Percentiles rank a stretch among this genome's conserved stretches.
Evolutionary conservation across 1,140 invertebrate species (phyloP).

Genomic region (Drosophila suzukii): DNA sequence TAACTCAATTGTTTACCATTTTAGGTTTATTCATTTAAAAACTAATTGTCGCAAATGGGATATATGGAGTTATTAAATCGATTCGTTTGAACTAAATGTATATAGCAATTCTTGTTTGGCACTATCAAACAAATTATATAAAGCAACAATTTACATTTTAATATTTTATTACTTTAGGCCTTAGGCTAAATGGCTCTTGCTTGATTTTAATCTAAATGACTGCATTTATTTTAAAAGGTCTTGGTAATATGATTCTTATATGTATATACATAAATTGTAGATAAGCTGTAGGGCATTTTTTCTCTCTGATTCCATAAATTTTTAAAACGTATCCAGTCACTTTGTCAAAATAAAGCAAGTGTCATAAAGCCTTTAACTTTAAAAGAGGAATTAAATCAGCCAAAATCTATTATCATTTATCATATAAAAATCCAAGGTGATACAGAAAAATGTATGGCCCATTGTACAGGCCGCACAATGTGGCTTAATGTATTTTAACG

Average conservation of each 20-base stretch:
- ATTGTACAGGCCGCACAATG: constrained; percentile 30
- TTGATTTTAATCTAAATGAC: no score
- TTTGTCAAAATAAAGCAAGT: no score
- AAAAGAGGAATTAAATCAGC: no score
- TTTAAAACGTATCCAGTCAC: no score
- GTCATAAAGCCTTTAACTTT: background rate
- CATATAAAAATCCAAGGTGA: constrained; percentile 1
- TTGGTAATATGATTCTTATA: no score
- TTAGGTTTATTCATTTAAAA: background rate
- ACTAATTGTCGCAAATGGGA: background rate
- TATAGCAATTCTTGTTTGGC: background rate
- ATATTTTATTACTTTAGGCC: background rate
- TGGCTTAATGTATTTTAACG: constrained; percentile 72
- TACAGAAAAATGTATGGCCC: background rate
- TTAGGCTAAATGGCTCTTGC: no score
- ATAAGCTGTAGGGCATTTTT: no score
- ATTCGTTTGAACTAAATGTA: background rate
- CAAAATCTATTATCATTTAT: background rate
- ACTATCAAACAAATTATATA: no score
- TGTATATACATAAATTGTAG: no score
- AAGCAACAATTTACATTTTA: background rate
- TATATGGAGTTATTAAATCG: background rate
- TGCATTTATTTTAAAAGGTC: background rate
- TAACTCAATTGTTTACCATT: background rate
- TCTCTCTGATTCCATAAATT: no score